Conservation (phyloP, 2,888 invertebrate species). For the Tetrapedia diversipes region DNA sequence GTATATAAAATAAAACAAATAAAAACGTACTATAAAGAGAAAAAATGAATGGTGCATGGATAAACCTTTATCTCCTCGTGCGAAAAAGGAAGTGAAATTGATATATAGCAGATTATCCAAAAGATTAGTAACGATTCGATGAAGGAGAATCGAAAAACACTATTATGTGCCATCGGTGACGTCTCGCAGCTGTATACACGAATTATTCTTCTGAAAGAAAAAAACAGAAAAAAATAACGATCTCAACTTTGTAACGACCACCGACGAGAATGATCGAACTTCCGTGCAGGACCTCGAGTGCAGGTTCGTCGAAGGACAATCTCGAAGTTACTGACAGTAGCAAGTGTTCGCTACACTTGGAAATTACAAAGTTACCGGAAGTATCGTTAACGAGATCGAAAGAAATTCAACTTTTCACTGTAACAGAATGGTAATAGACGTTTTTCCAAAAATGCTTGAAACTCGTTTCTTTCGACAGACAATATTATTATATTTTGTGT, state of each 20-base stretch:
- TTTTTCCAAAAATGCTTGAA: neutral
- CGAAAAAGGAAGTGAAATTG: neutral
- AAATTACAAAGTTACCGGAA: slow-evolving; percentile 13
- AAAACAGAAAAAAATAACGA: neutral
- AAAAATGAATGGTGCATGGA: too few relatives aligned
- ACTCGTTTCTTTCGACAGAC: too few relatives aligned
- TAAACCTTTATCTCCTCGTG: neutral
- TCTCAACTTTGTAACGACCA: slow-evolving; percentile 6
- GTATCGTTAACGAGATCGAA: slow-evolving; percentile 2
- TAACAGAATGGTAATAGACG: neutral
- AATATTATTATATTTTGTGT: too few relatives aligned
- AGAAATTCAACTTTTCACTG: neutral
- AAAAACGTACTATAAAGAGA: too few relatives aligned
- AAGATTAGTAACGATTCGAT: neutral
- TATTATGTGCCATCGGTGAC: neutral
- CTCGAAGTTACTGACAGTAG: neutral
- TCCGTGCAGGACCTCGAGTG: neutral
- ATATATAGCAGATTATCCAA: neutral
- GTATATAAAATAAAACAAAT: too few relatives aligned
- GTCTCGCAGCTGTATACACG: neutral
- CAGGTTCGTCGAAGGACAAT: neutral
- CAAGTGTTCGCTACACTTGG: neutral
- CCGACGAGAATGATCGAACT: slow-evolving; percentile 1
- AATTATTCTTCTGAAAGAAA: too few relatives aligned
- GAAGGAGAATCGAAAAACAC: neutral